Conservation (phyloP, 2,888 invertebrate genomes). For the Mellilla xanthometata region DNA sequence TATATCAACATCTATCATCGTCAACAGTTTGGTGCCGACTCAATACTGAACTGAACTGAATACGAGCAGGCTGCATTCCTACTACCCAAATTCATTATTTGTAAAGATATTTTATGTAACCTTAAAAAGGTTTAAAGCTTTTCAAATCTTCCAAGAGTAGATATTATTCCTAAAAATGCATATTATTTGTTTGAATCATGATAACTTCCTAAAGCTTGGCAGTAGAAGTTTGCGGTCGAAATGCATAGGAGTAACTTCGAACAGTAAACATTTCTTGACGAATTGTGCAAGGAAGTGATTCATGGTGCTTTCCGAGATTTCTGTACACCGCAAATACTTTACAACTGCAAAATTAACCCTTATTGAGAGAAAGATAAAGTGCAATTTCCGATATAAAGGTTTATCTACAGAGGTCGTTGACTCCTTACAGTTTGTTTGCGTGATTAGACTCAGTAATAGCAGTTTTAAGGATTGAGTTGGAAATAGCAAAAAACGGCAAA, state of each 20-base stretch:
- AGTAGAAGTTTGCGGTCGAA: background rate
- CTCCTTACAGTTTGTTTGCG: conserved; percentile 12
- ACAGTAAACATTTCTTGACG: conserved; percentile 9
- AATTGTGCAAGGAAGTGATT: conserved; percentile 38
- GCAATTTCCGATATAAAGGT: background rate
- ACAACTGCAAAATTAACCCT: conserved; percentile 3
- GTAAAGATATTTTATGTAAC: no score
- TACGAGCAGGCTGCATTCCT: no score
- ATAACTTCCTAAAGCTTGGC: no score
- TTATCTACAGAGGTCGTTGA: conserved; percentile 13
- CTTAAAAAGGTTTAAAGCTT: no score
- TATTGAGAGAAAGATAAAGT: background rate
- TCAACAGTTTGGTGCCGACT: no score
- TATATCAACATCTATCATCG: no score
- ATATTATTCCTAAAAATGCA: no score
- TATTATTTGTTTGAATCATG: no score
- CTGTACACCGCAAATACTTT: conserved; percentile 15
- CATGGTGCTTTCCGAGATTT: conserved; percentile 30
- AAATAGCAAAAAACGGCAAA: conserved; percentile 6
- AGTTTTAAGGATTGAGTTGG: conserved; percentile 16
- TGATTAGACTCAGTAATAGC: conserved; percentile 22
- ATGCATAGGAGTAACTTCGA: background rate
- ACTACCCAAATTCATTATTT: no score
- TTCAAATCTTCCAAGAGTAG: no score
- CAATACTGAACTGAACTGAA: no score